These are phyloP conservation scores for Chrysogorgia sp. DNA, from an alignment of 92 coral and sea anemone species.

Conservation along the genomic window DNA sequence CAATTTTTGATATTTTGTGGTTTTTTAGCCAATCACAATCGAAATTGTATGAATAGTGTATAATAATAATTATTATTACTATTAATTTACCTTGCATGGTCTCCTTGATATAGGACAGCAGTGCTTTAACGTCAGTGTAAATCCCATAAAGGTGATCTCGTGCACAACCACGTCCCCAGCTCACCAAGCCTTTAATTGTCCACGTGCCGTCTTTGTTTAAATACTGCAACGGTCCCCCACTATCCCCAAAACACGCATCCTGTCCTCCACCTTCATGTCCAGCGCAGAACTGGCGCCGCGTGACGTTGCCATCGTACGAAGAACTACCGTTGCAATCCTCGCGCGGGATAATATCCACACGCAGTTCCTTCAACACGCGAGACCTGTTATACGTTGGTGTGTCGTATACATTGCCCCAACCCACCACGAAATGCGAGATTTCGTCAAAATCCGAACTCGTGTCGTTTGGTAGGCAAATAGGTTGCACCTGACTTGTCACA, in stretches of 20 bases:
- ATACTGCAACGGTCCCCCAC: constrained; percentile 96
- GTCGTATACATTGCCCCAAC: constrained; percentile 75
- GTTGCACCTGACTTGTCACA: constrained; percentile 74
- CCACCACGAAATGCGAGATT: constrained; percentile 68
- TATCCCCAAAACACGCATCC: constrained; percentile 91
- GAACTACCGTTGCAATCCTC: constrained; percentile 73
- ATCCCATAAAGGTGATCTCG: constrained; percentile 82
- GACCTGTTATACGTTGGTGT: constrained; percentile 62
- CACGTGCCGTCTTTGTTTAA: constrained; percentile 78
- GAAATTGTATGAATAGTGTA: neutral
- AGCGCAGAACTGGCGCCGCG: constrained; percentile 85
- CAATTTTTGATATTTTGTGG: too few relatives aligned
- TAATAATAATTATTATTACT: neutral
- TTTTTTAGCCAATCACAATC: neutral
- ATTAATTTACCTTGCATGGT: constrained; percentile 75
- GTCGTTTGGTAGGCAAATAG: constrained; percentile 87
- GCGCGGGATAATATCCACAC: constrained; percentile 75
- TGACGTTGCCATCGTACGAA: constrained; percentile 74
- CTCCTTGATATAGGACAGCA: constrained; percentile 83
- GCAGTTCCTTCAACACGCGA: constrained; percentile 12
- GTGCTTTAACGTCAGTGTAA: constrained; percentile 74
- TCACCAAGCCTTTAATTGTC: constrained; percentile 82
- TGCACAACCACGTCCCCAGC: constrained; percentile 96
- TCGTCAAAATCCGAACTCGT: constrained; percentile 56
- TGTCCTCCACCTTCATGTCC: constrained; percentile 78